Percentiles rank a stretch among this genome's conserved stretches.
Evolutionary conservation across 2,888 invertebrate species (phyloP).

Genomic region (Phymatocera aterrima): DNA sequence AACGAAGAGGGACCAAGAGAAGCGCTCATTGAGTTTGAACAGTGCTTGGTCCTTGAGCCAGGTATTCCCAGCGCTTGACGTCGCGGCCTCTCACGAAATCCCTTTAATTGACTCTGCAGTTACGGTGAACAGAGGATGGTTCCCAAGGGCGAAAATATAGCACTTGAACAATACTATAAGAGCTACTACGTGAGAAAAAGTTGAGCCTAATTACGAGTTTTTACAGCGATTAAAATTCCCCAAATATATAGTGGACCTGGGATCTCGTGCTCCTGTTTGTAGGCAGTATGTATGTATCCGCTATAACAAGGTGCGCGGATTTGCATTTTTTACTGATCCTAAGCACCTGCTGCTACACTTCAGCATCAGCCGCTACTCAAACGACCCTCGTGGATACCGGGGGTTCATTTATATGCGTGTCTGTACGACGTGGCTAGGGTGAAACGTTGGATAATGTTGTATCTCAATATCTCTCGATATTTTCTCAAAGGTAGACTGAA

Average conservation of each 20-base stretch:
- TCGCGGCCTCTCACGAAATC: conserved; percentile 10
- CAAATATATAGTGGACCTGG: neutral
- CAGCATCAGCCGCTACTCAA: neutral
- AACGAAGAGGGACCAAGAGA: neutral
- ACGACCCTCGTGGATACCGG: neutral
- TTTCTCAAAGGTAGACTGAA: neutral
- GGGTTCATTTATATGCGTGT: conserved; percentile 1
- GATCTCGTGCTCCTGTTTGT: neutral
- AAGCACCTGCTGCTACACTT: conserved; percentile 22
- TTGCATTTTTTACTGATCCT: conserved; percentile 23
- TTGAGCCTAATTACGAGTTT: neutral
- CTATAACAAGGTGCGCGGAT: neutral
- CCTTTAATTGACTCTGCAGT: conserved; percentile 1
- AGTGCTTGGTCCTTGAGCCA: neutral
- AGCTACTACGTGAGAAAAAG: too few species aligned
- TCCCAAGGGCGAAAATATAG: neutral
- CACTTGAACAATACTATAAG: neutral
- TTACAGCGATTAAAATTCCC: too few species aligned
- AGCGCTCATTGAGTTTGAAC: conserved; percentile 16
- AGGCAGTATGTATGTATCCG: too few species aligned
- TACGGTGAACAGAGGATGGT: conserved; percentile 20
- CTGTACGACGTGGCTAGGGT: neutral
- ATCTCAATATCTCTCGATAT: neutral
- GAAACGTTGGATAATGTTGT: neutral
- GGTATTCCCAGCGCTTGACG: neutral